Evolutionary conservation across 1,140 invertebrate genomes (phyloP).

Genomic region (Anastatus disparis): DNA sequence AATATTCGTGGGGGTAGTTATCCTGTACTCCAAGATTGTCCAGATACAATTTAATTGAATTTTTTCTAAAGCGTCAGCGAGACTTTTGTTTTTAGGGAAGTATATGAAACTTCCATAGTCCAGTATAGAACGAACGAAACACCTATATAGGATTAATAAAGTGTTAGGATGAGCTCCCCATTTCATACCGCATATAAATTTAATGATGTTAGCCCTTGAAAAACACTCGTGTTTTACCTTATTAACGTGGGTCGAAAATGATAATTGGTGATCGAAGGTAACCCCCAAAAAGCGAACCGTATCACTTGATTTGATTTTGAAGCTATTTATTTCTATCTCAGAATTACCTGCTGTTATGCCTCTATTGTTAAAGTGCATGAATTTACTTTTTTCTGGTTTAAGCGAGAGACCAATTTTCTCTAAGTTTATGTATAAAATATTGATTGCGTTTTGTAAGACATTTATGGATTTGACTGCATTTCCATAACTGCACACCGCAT

Average conservation of each 20-base stretch:
- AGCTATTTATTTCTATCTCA: background rate
- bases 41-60: too few species aligned
- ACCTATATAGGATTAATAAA: too few species aligned
- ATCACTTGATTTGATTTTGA: background rate
- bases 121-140: too few species aligned
- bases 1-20: too few species aligned
- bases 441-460: background rate
- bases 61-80: constrained; percentile 7
- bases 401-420: background rate
- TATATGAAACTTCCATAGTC: too few species aligned
- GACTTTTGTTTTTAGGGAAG: background rate
- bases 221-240: background rate
- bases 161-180: too few species aligned
- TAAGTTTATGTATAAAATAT: background rate
- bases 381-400: background rate
- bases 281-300: too few species aligned
- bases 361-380: constrained; percentile 15
- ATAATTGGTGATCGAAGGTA: background rate
- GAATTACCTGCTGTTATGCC: background rate
- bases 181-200: too few species aligned
- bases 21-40: too few species aligned
- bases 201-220: background rate
- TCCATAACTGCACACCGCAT: background rate
- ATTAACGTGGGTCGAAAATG: background rate
- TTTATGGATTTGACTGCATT: background rate